Conservation (phyloP, 2,888 invertebrate species). For the Pandemis corylana region DNA sequence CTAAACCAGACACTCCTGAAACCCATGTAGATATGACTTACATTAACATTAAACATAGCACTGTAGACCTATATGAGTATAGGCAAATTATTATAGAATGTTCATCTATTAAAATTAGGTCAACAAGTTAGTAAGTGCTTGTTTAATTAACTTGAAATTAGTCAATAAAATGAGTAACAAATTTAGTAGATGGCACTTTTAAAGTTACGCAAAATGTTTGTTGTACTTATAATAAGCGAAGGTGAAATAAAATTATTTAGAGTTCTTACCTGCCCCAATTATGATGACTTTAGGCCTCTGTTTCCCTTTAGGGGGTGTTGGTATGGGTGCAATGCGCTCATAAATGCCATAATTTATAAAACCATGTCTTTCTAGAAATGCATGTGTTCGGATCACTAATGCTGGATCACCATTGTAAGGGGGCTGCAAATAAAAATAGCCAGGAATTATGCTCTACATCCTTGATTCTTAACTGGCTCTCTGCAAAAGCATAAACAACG, state of each 20-base stretch:
- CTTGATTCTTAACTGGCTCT: too few species aligned
- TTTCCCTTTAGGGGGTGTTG: conserved; percentile 83
- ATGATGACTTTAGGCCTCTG: conserved; percentile 88
- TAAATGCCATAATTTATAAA: conserved; percentile 99
- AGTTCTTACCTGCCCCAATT: conserved; percentile 86
- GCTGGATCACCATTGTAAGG: conserved; percentile 97
- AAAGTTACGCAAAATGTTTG: too few species aligned
- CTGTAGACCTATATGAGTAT: too few species aligned
- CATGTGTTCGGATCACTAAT: conserved; percentile 93
- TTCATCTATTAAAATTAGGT: too few species aligned
- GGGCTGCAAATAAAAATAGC: conserved; percentile 72
- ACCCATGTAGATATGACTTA: conserved; percentile 51
- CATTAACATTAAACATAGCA: too few species aligned
- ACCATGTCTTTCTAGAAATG: conserved; percentile 97
- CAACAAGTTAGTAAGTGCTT: too few species aligned
- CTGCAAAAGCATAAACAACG: too few species aligned
- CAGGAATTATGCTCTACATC: background rate
- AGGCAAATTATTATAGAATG: too few species aligned
- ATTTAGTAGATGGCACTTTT: too few species aligned
- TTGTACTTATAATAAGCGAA: too few species aligned
- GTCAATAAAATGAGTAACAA: too few species aligned
- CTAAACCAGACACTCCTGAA: conserved; percentile 96
- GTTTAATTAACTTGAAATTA: too few species aligned
- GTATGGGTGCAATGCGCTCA: conserved; percentile 91
- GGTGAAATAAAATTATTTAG: background rate